A percentile compares a stretch with the other conserved stretches of the same genome.
Conservation (phyloP, 2,797 vertebrate species). For the Macrochelys suwanniensis region DNA sequence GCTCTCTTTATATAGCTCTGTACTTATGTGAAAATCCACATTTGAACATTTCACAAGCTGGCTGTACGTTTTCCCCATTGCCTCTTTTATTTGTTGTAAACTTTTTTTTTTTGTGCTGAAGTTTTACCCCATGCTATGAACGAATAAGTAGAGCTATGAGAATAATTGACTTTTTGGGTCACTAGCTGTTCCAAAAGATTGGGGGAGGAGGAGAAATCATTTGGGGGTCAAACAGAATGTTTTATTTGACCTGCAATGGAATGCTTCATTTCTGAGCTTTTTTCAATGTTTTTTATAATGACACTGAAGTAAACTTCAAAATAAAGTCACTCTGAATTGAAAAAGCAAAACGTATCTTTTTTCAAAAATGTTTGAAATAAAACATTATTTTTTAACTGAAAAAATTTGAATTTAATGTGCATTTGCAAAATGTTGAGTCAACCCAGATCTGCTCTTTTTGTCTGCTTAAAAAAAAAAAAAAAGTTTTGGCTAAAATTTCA, state of each 20-base stretch:
- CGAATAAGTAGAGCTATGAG: neutral
- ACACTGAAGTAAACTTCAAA: no score
- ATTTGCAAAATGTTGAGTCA: neutral
- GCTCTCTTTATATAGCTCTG: rapidly evolving
- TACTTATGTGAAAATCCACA: rapidly evolving
- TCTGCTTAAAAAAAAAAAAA: neutral
- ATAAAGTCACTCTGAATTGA: neutral
- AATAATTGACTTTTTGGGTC: neutral
- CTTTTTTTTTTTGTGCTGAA: rapidly evolving
- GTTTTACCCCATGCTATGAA: rapidly evolving
- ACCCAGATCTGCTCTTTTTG: neutral
- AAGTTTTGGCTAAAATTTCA: neutral
- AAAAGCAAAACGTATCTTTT: neutral
- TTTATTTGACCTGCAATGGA: no score
- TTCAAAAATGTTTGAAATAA: neutral
- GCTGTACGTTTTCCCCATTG: rapidly evolving
- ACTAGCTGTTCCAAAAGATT: neutral
- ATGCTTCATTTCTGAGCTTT: neutral
- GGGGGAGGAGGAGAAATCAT: neutral
- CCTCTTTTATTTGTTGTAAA: rapidly evolving
- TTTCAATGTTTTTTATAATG: neutral
- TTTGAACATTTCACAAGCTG: rapidly evolving
- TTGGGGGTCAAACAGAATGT: neutral
- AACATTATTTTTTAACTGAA: neutral
- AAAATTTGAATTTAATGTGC: no score